These are phyloP conservation scores for Dasypolia templi DNA, from an alignment of 2,888 invertebrate species.

Conservation along the genomic window DNA sequence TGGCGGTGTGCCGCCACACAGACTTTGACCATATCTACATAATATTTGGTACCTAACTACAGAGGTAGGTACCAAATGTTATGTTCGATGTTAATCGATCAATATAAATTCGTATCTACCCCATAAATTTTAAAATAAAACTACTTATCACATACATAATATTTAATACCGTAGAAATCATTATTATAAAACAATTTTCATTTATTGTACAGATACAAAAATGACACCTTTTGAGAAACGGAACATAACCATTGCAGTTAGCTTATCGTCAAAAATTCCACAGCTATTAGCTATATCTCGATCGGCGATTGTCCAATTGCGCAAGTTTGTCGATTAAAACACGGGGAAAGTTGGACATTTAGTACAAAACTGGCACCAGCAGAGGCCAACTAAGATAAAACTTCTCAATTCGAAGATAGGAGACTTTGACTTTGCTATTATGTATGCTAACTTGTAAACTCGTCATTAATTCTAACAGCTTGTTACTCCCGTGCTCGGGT, in stretches of 20 bases:
- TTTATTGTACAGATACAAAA: slow-evolving; percentile 55
- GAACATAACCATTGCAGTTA: slow-evolving; percentile 61
- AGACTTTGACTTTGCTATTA: slow-evolving; percentile 47
- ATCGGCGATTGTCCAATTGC: slow-evolving; percentile 79
- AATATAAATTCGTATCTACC: background rate
- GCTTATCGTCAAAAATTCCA: slow-evolving; percentile 78
- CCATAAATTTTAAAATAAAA: slow-evolving; percentile 20
- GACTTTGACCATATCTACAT: background rate
- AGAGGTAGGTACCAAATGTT: too few relatives aligned
- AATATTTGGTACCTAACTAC: too few relatives aligned
- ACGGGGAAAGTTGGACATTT: slow-evolving; percentile 76
- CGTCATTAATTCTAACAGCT: slow-evolving; percentile 70
- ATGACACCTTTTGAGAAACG: slow-evolving; percentile 56
- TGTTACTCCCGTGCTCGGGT: slow-evolving; percentile 75
- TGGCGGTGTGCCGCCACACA: too few relatives aligned
- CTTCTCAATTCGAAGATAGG: slow-evolving; percentile 71
- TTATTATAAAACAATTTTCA: slow-evolving; percentile 12
- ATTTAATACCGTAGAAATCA: slow-evolving; percentile 41
- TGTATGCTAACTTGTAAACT: slow-evolving; percentile 25
- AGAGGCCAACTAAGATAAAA: slow-evolving; percentile 78
- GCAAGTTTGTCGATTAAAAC: slow-evolving; percentile 83
- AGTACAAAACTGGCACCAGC: slow-evolving; percentile 71
- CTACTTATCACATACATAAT: background rate
- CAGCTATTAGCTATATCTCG: slow-evolving; percentile 77
- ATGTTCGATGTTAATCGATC: background rate